Percentiles rank a stretch among this genome's conserved stretches.
Evolutionary conservation across 2,888 invertebrate species (phyloP).

Genomic region (Stramonita haemastoma): DNA sequence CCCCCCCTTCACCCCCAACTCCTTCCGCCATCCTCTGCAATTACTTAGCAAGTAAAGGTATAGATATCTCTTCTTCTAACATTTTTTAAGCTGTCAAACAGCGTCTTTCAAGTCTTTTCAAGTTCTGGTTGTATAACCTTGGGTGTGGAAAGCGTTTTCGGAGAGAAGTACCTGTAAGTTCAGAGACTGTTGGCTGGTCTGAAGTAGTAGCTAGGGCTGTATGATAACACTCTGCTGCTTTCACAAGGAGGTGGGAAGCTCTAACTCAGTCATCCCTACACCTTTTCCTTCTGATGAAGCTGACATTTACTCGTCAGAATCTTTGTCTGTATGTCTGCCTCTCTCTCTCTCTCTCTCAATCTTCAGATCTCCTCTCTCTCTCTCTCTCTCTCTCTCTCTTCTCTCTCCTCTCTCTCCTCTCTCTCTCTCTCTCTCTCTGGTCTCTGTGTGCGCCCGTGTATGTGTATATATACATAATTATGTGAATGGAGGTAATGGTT

Average conservation of each 20-base stretch:
- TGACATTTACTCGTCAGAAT: neutral
- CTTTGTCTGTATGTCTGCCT: too few relatives aligned
- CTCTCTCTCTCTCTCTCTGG: too few relatives aligned
- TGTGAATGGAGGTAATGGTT: neutral
- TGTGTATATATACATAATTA: neutral
- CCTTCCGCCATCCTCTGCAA: neutral
- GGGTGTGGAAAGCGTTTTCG: neutral
- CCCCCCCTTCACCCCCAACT: neutral
- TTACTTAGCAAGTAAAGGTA: neutral
- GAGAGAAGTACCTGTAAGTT: neutral
- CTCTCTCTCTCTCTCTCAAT: too few relatives aligned
- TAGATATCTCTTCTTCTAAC: neutral
- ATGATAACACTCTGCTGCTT: neutral
- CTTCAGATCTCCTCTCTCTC: too few relatives aligned
- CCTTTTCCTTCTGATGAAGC: neutral
- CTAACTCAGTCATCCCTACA: neutral
- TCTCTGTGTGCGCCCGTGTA: neutral
- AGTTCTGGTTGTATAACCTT: neutral
- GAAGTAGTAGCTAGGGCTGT: neutral
- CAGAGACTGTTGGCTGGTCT: neutral
- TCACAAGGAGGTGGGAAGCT: too few relatives aligned
- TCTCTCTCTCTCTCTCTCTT: too few relatives aligned
- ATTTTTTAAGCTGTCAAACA: too few relatives aligned
- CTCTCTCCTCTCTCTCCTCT: too few relatives aligned
- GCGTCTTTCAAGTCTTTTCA: neutral